Base-by-base conservation (phyloP, 2,113 vertebrate genomes). In the Sebastes fasciatus region DNA sequence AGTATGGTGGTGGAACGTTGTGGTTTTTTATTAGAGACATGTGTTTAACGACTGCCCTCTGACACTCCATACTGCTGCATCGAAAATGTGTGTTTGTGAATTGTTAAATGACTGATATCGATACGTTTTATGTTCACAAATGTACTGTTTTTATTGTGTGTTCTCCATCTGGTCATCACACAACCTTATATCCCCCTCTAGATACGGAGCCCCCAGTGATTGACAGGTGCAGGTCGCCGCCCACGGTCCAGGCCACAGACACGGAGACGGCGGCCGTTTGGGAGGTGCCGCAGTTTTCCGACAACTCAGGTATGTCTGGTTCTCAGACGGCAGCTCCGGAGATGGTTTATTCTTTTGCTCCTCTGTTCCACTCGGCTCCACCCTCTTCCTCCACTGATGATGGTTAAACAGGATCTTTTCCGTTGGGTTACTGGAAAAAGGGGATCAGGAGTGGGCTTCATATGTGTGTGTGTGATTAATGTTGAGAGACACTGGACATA, bases 251-350 rank as follows among this genome's bases (percentile, higher is more conserved):
- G 88, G 95, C 96, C 73, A 85, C 94, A 57, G 97, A 95, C 80
- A 87, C 88, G 7, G 93, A 95, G 70, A 94, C 95, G 7, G 84
- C 92, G 5, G 97, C 85, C 0, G 92, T 70, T 6, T 99, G 98
- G 98, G 98, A 99, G 70, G 97, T 97, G 81, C 98, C 98, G 54
- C 96, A 97, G 90, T 99, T 99, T 96, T 99, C 98, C 66, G 98
- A 99, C 94, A 99, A 99, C 91, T 99, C 98, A 91, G 98, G 98
- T 99, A 92, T 88, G 92, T 93, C 86, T 84, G 83, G 79, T 58
- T 77, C 83, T 78, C 81, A 85, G 72, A 78, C 62, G 34, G 42
- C 73, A 70, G 72, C 77, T 45, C 71, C 40, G 63, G 63, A 40
- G 83, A 84, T 40, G 81, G 74, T 82, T 87, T 87, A 84, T 83